phyloP scores from a whole-genome alignment of 1,140 invertebrate genomes.

The Leptinotarsa defecta region DNA sequence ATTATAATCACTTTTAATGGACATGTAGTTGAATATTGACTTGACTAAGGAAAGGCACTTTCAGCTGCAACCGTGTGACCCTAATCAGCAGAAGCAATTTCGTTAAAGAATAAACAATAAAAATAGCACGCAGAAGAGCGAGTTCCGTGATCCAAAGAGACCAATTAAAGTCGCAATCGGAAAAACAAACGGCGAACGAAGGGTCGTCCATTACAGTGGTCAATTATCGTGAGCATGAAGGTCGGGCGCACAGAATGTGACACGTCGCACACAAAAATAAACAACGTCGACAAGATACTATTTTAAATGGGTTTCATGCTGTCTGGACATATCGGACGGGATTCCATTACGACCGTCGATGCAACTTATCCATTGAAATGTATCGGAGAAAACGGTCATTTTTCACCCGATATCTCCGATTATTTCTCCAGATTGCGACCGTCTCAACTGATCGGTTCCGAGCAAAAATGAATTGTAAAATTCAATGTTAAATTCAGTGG shows the following conservation, averaged over 20 bases:
- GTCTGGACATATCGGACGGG: constrained; percentile 27
- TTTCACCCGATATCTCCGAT: constrained; percentile 19
- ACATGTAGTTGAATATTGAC: no score
- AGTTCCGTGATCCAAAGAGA: constrained; percentile 13
- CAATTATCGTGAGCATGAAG: constrained; percentile 24
- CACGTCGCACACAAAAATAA: constrained; percentile 19
- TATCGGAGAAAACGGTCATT: constrained; percentile 21
- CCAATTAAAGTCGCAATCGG: constrained; percentile 27
- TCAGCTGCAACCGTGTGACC: background rate
- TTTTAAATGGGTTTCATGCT: constrained; percentile 31
- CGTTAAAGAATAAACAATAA: constrained; percentile 4
- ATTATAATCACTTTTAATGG: no score
- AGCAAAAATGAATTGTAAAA: background rate
- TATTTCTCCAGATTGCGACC: background rate
- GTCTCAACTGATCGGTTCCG: background rate
- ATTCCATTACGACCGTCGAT: constrained; percentile 24
- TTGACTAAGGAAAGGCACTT: no score
- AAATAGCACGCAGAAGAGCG: background rate
- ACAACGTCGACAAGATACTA: constrained; percentile 30
- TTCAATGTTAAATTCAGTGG: background rate
- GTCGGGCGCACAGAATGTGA: constrained; percentile 17
- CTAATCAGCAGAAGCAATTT: background rate
- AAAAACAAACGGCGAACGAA: constrained; percentile 21
- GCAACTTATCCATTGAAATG: constrained; percentile 27
- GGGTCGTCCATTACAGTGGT: constrained; percentile 21